Base-by-base conservation (phyloP, 2,797 vertebrate genomes). In the Arrhamphus sclerolepis region DNA sequence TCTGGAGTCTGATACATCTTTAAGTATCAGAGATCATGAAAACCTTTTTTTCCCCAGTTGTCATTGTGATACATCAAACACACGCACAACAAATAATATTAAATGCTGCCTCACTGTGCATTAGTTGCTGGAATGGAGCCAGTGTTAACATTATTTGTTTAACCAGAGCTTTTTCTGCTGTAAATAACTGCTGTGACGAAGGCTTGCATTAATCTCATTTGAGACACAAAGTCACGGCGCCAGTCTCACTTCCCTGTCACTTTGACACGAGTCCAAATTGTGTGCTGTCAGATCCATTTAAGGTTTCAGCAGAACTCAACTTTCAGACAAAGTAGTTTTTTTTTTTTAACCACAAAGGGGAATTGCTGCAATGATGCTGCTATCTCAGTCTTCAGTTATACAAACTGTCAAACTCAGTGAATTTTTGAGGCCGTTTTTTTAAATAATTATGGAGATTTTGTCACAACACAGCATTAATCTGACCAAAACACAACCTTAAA, bases 171-270 rank as follows among this genome's bases (percentile, higher is more conserved):
- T 38, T 38, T 50, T 51, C 29, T 34, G 40, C 47, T 46, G 1
- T 59, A 47, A 66, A 46, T 47, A 59, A 46, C 31, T 51, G 48
- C 59, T 31, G 34, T 41, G 54, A 52, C 42, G 63, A 63, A 55
- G 14, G 44, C 24, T 26, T 0, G 28, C 48, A 56, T 56, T 50
- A 65, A 60, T 49, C 24, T 56, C 24, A 46, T 62, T 52, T 52
- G 42, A 62, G 42, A 38, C 26, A 16, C 11, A n/a, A 51, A 24
- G 48, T 56, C 42, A 51, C 28, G 43, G 56, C 26, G 40, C 38
- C 62, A 53, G 5, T 28, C 14, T 53, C 34, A 62, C 46, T 48
- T 48, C 34, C 34, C 39, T 5, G 11, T 40, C 34, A 58, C 20
- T 39, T 58, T 48, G 56, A 17, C 44, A 39, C 31, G 48, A 57